A percentile compares a stretch with the other conserved stretches of the same genome.
phyloP scores from a whole-genome alignment of 2,113 vertebrate genomes.

The Genyomyrus donnyi region DNA sequence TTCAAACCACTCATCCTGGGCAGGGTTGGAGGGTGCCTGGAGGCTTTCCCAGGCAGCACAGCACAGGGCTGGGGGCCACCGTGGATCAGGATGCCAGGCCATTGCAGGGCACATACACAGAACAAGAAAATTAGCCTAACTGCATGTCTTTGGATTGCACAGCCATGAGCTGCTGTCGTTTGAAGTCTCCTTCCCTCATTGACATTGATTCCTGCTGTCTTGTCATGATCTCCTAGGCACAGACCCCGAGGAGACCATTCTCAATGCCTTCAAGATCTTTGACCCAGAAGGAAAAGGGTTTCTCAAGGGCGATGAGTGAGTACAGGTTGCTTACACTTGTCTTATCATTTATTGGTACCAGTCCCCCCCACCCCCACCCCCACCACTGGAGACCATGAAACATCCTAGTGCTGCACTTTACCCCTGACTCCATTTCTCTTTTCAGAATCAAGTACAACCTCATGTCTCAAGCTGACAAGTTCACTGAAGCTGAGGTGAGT shows the following conservation, averaged over 20 bases:
- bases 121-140: background rate
- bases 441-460: slow-evolving; percentile 79
- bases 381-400: background rate
- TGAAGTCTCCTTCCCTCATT: background rate
- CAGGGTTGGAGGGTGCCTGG: background rate
- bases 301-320: slow-evolving; percentile 83
- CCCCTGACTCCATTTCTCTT: background rate
- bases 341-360: background rate
- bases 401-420: background rate
- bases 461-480: slow-evolving; percentile 85
- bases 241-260: slow-evolving; percentile 82
- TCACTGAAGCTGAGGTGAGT: slow-evolving; percentile 79
- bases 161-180: background rate
- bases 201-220: background rate
- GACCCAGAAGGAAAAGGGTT: slow-evolving; percentile 76
- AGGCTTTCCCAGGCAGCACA: background rate
- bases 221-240: slow-evolving; percentile 61
- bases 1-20: background rate
- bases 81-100: background rate
- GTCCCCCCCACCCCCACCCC: background rate
- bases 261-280: slow-evolving; percentile 85
- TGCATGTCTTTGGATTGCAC: background rate
- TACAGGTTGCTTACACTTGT: background rate
- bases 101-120: background rate
- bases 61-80: background rate